Evolutionary conservation across 2,797 vertebrate genomes (phyloP), one percentile per base, ranked within the genome.

Genomic region (Enteromius anoplus): DNA sequence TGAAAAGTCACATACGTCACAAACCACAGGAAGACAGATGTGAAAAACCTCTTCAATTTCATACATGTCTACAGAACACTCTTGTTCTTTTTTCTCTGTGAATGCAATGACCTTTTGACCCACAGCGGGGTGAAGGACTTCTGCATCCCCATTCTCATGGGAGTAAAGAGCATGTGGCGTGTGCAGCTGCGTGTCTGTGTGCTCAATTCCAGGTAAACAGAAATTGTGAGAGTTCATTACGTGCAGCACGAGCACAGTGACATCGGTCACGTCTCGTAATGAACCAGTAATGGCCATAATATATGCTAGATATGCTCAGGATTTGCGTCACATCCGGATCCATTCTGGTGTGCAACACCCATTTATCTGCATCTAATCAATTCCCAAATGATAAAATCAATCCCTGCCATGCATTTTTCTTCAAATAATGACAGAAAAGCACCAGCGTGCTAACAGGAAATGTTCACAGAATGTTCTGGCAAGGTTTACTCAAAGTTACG

Each of bases 71-170:
- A 83, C 72, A 45, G 42, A 51, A 21, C 15, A 23, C 26, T 42
- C 71, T 68, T 89, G 75, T 87, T 91, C 83, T n/a, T 82, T 81
- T 83, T 90, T 92, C 86, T 92, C 93, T 94, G 93, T 94, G 93
- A 95, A 95, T 90, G 82, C 86, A 75, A 85, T 65, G 93, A 93
- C 93, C 91, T 91, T 86, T 84, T 66, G 91, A 94, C 93, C 92
- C 87, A 87, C 89, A 89, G 40, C 69, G 85, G 91, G 87, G 89
- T 91, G 83, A 92, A 90, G 87, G 90, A 80, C 76, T 87, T 89
- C 68, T 70, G 75, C 34, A 85, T 90, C 86, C 90, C 71, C 75
- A 69, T 45, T 86, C 89, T 91, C 88, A 91, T 93, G 92, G 91
- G 91, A 94, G 93, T 90, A 86, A 60, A 82, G 81, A 87, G 66